A percentile compares a stretch with the other conserved stretches of the same genome.
phyloP scores from a whole-genome alignment of 2,113 vertebrate species.

The Catharus fuscescens region DNA sequence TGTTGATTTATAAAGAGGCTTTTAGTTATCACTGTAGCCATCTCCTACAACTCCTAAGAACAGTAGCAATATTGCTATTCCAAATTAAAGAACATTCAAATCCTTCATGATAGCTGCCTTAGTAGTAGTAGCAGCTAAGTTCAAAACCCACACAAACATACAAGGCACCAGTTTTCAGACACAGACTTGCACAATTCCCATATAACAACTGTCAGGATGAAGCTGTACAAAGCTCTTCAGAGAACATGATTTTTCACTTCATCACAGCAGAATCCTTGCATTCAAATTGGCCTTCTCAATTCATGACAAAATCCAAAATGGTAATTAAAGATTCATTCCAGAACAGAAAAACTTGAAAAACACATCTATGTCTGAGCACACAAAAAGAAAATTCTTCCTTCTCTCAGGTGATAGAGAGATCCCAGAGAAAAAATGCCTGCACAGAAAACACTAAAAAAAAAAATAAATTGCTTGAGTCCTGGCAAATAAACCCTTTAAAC shows the following conservation, averaged over 20 bases:
- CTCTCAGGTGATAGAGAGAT: neutral
- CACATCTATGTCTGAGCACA: neutral
- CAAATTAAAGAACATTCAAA: neutral
- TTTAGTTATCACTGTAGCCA: neutral
- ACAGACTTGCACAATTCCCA: neutral
- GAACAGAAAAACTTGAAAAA: neutral
- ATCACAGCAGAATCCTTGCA: neutral
- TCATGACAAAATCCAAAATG: neutral
- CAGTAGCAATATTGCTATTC: neutral
- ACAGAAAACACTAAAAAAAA: neutral
- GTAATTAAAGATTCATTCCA: slow-evolving; percentile 14
- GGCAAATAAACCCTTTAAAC: neutral
- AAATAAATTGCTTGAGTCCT: neutral
- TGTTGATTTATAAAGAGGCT: neutral
- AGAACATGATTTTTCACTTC: neutral
- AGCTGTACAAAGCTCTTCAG: neutral
- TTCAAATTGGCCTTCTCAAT: neutral
- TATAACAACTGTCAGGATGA: neutral
- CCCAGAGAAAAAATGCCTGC: neutral
- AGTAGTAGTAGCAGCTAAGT: neutral
- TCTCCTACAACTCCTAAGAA: neutral
- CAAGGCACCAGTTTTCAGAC: neutral
- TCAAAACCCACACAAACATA: neutral
- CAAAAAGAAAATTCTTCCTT: neutral
- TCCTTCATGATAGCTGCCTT: neutral